A percentile compares a stretch with the other conserved stretches of the same genome.
phyloP scores from a whole-genome alignment of 1,140 invertebrate genomes.

The Scaptomyza montana region DNA sequence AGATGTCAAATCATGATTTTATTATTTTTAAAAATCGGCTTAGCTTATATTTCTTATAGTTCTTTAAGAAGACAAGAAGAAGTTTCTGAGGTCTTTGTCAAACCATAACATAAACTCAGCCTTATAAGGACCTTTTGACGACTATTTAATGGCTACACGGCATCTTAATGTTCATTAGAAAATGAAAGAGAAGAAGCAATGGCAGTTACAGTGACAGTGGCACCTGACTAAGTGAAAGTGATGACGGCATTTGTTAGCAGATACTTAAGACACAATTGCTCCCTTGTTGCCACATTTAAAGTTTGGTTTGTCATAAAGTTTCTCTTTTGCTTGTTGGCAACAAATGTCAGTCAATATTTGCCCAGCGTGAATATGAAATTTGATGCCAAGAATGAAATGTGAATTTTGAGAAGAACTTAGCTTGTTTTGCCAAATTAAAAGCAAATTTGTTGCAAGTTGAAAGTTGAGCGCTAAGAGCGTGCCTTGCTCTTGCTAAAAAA shows the following conservation, averaged over 20 bases:
- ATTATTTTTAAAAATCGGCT: too few species aligned
- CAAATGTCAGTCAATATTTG: conserved; percentile 38
- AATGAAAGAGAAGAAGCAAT: neutral
- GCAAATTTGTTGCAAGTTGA: conserved; percentile 62
- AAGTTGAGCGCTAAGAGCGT: conserved; percentile 34
- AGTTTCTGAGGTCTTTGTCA: neutral
- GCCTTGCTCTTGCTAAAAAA: conserved; percentile 3
- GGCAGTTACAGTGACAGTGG: conserved; percentile 1
- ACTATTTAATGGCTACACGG: neutral
- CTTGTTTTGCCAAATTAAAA: conserved; percentile 61
- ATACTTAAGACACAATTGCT: conserved; percentile 53
- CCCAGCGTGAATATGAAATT: conserved; percentile 56
- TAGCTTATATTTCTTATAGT: too few species aligned
- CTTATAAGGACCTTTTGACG: neutral
- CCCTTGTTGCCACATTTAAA: conserved; percentile 41
- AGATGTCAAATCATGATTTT: too few species aligned
- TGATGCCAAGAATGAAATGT: conserved; percentile 9
- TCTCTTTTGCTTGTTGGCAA: neutral
- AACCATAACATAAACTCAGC: neutral
- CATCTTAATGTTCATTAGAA: conserved; percentile 21
- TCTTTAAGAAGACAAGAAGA: too few species aligned
- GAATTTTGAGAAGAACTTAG: conserved; percentile 21
- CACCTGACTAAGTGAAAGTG: conserved; percentile 48
- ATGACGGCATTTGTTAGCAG: conserved; percentile 67
- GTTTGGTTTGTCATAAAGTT: conserved; percentile 55